phyloP scores from a whole-genome alignment of 2,888 invertebrate genomes.

The Papilio protenor region DNA sequence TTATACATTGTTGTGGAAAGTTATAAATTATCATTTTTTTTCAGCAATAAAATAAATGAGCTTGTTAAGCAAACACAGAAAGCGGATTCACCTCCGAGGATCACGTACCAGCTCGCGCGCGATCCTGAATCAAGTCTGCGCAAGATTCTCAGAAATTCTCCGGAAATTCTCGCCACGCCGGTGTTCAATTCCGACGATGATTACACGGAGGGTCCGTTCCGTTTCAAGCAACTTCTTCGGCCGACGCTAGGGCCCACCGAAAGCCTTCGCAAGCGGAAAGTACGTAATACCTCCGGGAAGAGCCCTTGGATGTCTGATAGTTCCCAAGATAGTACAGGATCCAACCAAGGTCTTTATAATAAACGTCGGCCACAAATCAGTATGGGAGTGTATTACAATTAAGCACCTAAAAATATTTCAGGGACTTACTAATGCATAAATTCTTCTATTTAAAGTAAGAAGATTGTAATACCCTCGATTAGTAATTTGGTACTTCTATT shows the following conservation, averaged over 20 bases:
- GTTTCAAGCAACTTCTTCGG: conserved; percentile 86
- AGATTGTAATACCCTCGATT: neutral
- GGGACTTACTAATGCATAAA: neutral
- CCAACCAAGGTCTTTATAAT: conserved; percentile 70
- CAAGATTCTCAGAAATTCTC: conserved; percentile 78
- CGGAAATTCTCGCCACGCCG: conserved; percentile 78
- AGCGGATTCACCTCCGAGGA: conserved; percentile 65
- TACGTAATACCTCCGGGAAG: conserved; percentile 73
- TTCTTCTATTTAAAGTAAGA: neutral
- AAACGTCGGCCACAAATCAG: conserved; percentile 80
- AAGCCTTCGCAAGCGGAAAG: conserved; percentile 87
- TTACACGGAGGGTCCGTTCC: conserved; percentile 87
- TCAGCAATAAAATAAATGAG: conserved; percentile 81
- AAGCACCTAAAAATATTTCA: conserved; percentile 32
- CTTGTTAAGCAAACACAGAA: conserved; percentile 75
- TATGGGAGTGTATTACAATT: conserved; percentile 80
- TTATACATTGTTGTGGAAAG: neutral
- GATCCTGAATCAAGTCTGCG: conserved; percentile 79
- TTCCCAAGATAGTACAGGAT: conserved; percentile 76
- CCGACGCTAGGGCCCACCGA: conserved; percentile 88
- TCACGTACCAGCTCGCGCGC: conserved; percentile 66
- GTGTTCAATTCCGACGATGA: conserved; percentile 80
- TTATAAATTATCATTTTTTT: conserved; percentile 39
- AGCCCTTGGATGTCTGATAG: conserved; percentile 81
- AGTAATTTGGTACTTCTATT: neutral